phyloP scores from a whole-genome alignment of 2,113 vertebrate species.

The Chrysochloris asiatica region DNA sequence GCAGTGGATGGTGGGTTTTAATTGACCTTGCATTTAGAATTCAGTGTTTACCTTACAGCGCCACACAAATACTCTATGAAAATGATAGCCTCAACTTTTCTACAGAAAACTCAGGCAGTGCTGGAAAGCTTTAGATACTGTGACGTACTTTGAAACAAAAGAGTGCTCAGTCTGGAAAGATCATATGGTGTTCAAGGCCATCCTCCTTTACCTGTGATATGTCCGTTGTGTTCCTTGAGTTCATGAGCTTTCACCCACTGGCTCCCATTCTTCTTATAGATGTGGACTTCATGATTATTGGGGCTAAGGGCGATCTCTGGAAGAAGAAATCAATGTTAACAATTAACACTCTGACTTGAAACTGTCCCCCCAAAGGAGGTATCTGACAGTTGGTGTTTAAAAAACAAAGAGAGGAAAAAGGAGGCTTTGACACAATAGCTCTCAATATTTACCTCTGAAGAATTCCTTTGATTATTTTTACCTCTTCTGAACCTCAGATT shows the following conservation, averaged over 20 bases:
- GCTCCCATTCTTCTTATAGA: slow-evolving; percentile 97
- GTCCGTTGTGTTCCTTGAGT: slow-evolving; percentile 98
- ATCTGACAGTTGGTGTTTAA: neutral
- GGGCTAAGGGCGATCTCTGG: slow-evolving; percentile 98
- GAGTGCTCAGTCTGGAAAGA: neutral
- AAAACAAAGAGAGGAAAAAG: neutral
- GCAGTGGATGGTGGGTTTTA: too few relatives aligned
- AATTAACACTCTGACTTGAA: slow-evolving; percentile 40
- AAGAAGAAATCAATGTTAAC: slow-evolving; percentile 43
- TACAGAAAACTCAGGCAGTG: slow-evolving; percentile 39
- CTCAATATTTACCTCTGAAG: neutral
- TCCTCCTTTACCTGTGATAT: slow-evolving; percentile 94
- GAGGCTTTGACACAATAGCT: neutral
- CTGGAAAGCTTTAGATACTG: too few relatives aligned
- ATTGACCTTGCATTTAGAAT: too few relatives aligned
- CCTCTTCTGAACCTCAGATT: neutral
- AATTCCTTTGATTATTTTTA: slow-evolving; percentile 50
- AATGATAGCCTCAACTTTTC: neutral
- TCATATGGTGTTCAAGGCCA: neutral
- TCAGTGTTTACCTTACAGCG: too few relatives aligned
- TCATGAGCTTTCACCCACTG: slow-evolving; percentile 98
- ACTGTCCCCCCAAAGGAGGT: neutral
- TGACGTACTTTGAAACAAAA: neutral
- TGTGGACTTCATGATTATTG: slow-evolving; percentile 99
- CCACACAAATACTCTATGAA: too few relatives aligned